phyloP scores from a whole-genome alignment of 2,888 invertebrate genomes.

The Caenorhabditis sulstoni region DNA sequence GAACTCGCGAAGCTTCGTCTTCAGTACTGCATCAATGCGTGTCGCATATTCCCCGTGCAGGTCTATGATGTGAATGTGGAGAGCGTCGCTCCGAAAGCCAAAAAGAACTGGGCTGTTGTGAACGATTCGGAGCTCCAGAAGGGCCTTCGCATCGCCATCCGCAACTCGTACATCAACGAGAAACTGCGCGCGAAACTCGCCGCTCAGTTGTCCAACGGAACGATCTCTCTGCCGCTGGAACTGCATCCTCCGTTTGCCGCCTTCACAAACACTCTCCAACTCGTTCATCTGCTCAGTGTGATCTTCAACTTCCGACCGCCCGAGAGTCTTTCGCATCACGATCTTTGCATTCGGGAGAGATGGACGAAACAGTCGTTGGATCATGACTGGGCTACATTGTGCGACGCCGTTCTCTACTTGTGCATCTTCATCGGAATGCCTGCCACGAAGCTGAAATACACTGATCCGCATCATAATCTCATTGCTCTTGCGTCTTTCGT shows the following conservation, averaged over 20 bases:
- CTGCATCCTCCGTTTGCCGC: slow-evolving; percentile 62
- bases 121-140: slow-evolving; percentile 38
- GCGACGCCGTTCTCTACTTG: slow-evolving; percentile 50
- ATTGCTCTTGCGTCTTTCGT: slow-evolving; percentile 38
- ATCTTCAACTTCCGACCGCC: slow-evolving; percentile 65
- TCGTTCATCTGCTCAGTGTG: slow-evolving; percentile 56
- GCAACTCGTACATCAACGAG: slow-evolving; percentile 50
- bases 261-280: slow-evolving; percentile 59
- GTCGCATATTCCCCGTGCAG: slow-evolving; percentile 46
- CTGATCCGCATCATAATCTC: slow-evolving; percentile 49
- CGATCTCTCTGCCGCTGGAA: slow-evolving; percentile 54
- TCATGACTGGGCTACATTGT: slow-evolving; percentile 50
- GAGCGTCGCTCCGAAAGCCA: slow-evolving; percentile 14
- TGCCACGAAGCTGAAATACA: slow-evolving; percentile 24
- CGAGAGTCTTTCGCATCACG: slow-evolving; percentile 42
- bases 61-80: slow-evolving; percentile 39
- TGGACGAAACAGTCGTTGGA: slow-evolving; percentile 46
- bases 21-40: slow-evolving; percentile 29
- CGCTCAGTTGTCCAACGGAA: slow-evolving; percentile 33
- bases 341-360: slow-evolving; percentile 46
- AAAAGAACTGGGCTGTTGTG: slow-evolving; percentile 52
- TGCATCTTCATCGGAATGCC: slow-evolving; percentile 53
- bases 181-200: slow-evolving; percentile 39
- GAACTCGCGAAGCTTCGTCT: slow-evolving; percentile 34
- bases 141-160: slow-evolving; percentile 35